A percentile compares a stretch with the other conserved stretches of the same genome.
phyloP scores from a whole-genome alignment of 2,888 invertebrate genomes.

The Tridacna gigas region DNA sequence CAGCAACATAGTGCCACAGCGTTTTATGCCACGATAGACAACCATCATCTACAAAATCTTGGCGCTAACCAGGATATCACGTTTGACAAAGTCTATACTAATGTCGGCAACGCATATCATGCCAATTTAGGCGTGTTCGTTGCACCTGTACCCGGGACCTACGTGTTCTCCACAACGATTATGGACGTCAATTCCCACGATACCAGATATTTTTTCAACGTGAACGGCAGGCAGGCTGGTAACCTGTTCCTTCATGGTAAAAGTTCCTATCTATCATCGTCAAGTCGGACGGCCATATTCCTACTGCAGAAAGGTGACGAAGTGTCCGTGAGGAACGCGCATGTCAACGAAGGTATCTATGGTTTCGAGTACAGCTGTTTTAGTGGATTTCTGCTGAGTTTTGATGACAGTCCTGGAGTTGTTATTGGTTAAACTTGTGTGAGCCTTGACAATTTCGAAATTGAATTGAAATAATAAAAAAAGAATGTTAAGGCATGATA shows the following conservation, averaged over 20 bases:
- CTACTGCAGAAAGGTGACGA: neutral
- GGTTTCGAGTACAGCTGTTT: slow-evolving; percentile 21
- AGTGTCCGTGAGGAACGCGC: slow-evolving; percentile 1
- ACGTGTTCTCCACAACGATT: slow-evolving; percentile 13
- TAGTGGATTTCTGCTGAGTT: slow-evolving; percentile 18
- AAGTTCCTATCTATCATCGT: neutral
- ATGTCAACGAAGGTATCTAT: slow-evolving; percentile 17
- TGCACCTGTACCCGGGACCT: slow-evolving; percentile 11
- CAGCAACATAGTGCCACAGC: neutral
- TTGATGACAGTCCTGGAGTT: slow-evolving; percentile 22
- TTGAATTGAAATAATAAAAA: no score
- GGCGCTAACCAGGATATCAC: slow-evolving; percentile 21
- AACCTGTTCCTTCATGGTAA: slow-evolving; percentile 11
- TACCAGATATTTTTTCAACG: slow-evolving; percentile 8
- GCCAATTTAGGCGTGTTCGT: slow-evolving; percentile 12
- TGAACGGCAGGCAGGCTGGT: neutral
- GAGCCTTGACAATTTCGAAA: no score
- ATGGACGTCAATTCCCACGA: slow-evolving; percentile 21
- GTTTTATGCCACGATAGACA: slow-evolving; percentile 16
- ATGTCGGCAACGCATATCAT: slow-evolving; percentile 21
- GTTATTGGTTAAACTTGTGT: neutral
- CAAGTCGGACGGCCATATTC: neutral
- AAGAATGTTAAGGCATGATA: no score
- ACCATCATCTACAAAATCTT: slow-evolving; percentile 17
- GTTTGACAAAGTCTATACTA: slow-evolving; percentile 18